These are phyloP conservation scores for Bedellia somnulentella DNA, from an alignment of 2,888 invertebrate genomes.

Conservation along the genomic window DNA sequence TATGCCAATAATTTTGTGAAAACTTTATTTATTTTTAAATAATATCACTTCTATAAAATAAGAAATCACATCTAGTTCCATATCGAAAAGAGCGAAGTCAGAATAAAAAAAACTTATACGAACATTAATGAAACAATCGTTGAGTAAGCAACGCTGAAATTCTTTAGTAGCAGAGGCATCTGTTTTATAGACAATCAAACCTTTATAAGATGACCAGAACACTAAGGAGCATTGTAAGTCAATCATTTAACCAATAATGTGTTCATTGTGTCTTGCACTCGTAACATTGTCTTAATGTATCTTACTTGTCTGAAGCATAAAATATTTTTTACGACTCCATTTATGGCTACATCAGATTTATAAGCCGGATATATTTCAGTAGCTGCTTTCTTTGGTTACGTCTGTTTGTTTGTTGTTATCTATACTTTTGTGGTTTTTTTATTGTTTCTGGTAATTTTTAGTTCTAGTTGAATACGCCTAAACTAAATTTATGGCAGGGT, in stretches of 20 bases:
- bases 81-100: no score
- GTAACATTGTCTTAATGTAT: conserved; percentile 58
- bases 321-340: conserved; percentile 56
- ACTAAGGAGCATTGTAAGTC: conserved; percentile 49
- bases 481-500: no score
- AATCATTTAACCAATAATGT: conserved; percentile 59
- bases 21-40: no score
- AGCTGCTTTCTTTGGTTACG: conserved; percentile 28
- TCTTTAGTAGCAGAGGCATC: no score
- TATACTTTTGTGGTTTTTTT: conserved; percentile 17
- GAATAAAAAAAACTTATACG: no score
- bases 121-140: no score
- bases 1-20: no score
- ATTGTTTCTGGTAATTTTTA: conserved; percentile 32
- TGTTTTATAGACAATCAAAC: conserved; percentile 48
- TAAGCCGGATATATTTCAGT: conserved; percentile 49
- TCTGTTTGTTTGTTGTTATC: conserved; percentile 10
- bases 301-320: conserved; percentile 44
- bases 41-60: no score
- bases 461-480: no score
- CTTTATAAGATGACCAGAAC: conserved; percentile 37
- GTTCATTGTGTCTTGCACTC: conserved; percentile 42
- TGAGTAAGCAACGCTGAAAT: no score
- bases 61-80: no score
- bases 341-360: conserved; percentile 45